These are phyloP conservation scores for Zapus hudsonius DNA, from an alignment of 2,113 vertebrate species.

Conservation along the genomic window DNA sequence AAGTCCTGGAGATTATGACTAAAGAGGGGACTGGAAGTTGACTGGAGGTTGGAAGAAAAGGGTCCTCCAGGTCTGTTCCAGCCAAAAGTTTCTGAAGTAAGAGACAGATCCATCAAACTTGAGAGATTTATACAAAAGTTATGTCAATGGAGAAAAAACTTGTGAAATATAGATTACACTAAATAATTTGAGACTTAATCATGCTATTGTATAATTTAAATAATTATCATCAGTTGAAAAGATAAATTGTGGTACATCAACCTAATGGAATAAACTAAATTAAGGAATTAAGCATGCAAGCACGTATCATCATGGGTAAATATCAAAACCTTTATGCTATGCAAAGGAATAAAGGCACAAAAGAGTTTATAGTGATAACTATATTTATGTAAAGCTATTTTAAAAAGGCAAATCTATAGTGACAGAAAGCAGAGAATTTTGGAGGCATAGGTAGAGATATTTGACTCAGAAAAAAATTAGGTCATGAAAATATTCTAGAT, in stretches of 20 bases:
- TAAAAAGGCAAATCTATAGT: neutral
- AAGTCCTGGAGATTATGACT: neutral
- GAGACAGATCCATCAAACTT: neutral
- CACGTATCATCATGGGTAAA: neutral
- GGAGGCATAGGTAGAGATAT: neutral
- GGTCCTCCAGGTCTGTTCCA: slow-evolving; percentile 33
- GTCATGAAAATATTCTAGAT: slow-evolving; percentile 32
- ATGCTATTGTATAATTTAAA: neutral
- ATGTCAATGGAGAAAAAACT: neutral
- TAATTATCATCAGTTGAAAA: neutral
- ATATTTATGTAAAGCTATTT: slow-evolving; percentile 1
- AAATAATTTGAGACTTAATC: neutral
- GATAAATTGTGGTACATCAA: neutral
- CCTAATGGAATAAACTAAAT: neutral
- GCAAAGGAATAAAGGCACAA: neutral
- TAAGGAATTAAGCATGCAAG: neutral
- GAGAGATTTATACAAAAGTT: neutral
- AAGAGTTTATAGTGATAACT: neutral
- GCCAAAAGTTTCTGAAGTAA: neutral
- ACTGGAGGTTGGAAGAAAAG: neutral
- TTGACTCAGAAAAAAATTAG: neutral
- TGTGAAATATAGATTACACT: neutral
- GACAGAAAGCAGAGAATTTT: neutral
- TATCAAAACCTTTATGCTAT: slow-evolving; percentile 20
- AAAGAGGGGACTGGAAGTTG: neutral